Base-by-base conservation (phyloP, 2,797 vertebrate species). In the Graptemys geographica region DNA sequence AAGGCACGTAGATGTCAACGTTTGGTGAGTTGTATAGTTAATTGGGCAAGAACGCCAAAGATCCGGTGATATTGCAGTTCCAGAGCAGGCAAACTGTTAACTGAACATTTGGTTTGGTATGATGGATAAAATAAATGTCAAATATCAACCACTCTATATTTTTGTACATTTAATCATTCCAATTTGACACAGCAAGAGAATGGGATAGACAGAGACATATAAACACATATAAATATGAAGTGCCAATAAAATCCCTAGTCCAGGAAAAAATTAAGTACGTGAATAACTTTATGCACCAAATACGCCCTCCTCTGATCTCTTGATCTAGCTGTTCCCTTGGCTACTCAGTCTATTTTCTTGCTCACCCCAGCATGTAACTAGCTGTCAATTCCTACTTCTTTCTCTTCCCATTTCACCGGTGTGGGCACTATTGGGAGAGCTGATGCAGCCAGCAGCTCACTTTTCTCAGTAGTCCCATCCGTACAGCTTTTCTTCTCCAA, bases 51-150 rank as follows among this genome's bases (percentile, higher is more conserved):
- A 16, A 4, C 56, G n/a, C 44, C 1, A 1, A 74, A 57, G 16
- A 65, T n/a, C 15, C 16, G n/a, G 33, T 65, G 62, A 65, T 31
- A 65, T 12, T 2, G 0, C 18, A 1, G 0, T 80, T 84, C 21
- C n/a, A 80, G 11, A 6, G 27, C 28, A 53, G 28, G 59, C 59
- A 21, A 80, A 12, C 15, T 28, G 11, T 53, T 62, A 55, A 72
- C 6, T 44, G 83, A 52, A 57, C 7, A 52, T 11, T 41, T 57
- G 25, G 4, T 0, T 51, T 79, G 83, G 5, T 79, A 44, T n/a
- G 51, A 11, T 28, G 57, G 79, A 79, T 44, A 57, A 27, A 57
- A 83, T 49, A 83, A 52, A 56, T 52, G 56, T 16, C 51, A 62
- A 69, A 72, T 80, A 47, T 8, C 69, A 65, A n/a, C 28, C 79